Percentiles rank a stretch among this genome's conserved stretches.
Conservation (phyloP, 2,888 invertebrate genomes). For the Drosophila sordidula region DNA sequence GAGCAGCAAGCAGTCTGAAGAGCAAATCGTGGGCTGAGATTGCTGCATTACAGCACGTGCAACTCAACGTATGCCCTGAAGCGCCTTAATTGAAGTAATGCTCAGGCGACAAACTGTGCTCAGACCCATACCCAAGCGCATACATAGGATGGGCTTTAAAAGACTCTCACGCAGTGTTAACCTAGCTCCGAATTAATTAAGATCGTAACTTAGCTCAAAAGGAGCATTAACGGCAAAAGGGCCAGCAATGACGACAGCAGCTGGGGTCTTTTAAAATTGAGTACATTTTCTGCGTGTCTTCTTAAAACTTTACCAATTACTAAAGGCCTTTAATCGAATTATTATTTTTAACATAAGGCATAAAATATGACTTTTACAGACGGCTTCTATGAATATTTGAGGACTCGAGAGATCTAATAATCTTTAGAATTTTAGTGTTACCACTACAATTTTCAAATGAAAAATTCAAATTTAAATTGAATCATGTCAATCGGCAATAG, state of each 20-base stretch:
- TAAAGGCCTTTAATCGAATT: neutral
- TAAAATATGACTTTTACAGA: too few species aligned
- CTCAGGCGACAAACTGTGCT: conserved; percentile 48
- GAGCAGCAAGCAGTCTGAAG: conserved; percentile 33
- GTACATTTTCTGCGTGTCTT: conserved; percentile 1
- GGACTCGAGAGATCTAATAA: neutral
- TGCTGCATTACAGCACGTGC: conserved; percentile 57
- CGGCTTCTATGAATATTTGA: neutral
- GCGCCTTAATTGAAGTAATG: conserved; percentile 73
- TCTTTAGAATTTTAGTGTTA: neutral
- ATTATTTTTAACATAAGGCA: neutral
- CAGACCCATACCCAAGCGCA: conserved; percentile 1
- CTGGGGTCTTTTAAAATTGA: conserved; percentile 2
- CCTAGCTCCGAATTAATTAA: conserved; percentile 69
- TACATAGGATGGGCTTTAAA: conserved; percentile 13
- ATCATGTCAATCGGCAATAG: neutral
- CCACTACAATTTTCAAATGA: neutral
- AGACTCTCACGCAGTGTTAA: conserved; percentile 15
- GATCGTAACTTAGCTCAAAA: conserved; percentile 44
- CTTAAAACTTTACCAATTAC: neutral
- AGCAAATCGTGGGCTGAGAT: conserved; percentile 29
- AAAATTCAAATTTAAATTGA: too few species aligned
- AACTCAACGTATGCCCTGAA: conserved; percentile 55
- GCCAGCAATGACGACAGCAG: conserved; percentile 16
- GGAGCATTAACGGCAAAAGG: conserved; percentile 21